A percentile compares a stretch with the other conserved stretches of the same genome.
Evolutionary conservation across 2,797 vertebrate genomes (phyloP).

Genomic region (Cetoscarus ocellatus): DNA sequence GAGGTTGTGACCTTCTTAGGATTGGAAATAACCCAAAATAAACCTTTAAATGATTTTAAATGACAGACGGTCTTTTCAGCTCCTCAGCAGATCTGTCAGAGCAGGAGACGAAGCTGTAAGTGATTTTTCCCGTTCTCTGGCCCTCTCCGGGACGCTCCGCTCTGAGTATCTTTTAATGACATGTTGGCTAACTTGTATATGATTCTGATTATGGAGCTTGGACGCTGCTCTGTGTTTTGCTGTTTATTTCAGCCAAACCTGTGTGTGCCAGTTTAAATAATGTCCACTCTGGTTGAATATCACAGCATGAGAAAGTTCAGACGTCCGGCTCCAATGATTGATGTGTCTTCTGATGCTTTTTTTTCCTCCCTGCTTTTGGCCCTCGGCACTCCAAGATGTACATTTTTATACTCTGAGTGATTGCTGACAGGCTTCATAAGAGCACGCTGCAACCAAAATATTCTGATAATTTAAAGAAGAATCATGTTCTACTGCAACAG

Average conservation of each 20-base stretch:
- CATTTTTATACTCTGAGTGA: constrained; percentile 37
- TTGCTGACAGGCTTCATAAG: constrained; percentile 16
- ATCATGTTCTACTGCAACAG: no score
- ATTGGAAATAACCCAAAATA: constrained; percentile 26
- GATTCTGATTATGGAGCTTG: constrained; percentile 73
- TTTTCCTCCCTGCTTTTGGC: constrained; percentile 9
- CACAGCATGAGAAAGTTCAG: constrained; percentile 61
- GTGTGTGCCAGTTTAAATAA: constrained; percentile 69
- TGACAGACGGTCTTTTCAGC: constrained; percentile 28
- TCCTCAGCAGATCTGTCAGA: constrained; percentile 51
- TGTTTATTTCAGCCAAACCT: constrained; percentile 46
- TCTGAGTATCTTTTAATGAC: constrained; percentile 76
- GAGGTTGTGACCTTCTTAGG: constrained; percentile 8
- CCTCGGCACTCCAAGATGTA: constrained; percentile 16
- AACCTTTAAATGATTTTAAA: constrained; percentile 29
- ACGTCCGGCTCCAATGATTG: constrained; percentile 31
- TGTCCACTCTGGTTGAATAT: constrained; percentile 67
- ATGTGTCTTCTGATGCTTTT: constrained; percentile 32
- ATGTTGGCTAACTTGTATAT: constrained; percentile 69
- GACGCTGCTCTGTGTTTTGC: constrained; percentile 67
- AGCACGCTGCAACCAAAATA: no score
- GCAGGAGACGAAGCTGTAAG: constrained; percentile 39
- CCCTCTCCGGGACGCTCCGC: constrained; percentile 16
- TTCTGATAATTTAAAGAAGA: no score
- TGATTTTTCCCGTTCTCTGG: constrained; percentile 47